Evolutionary conservation across 2,797 vertebrate species (phyloP), one percentile per base, ranked within the genome.

Genomic region (Amniataba percoides): DNA sequence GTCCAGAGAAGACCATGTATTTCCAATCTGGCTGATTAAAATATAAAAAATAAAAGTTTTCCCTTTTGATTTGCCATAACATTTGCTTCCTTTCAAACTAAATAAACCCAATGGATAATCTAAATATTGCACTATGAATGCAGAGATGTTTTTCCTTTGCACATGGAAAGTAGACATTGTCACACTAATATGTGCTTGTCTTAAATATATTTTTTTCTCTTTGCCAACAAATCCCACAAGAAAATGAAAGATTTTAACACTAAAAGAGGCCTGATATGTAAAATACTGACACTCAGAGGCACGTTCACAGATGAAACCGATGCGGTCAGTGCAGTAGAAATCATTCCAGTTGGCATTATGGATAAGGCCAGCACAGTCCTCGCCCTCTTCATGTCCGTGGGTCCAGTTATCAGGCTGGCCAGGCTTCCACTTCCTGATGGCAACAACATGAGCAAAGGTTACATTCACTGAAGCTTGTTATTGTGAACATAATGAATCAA

Each of bases 361-460:
- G 90, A 99, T 96, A 63, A 99, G 87, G 2, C 97, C 98, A 0
- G 97, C 98, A 1, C 98, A 99, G 77, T 99, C 97, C 92, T 99
- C 98, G 43, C 97, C 97, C 1, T 94, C 92, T 63, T 94, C 96
- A 0, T 97, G 96, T 27, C 96, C 96, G 0, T 96, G 96, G 59
- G 87, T 95, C 98, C 98, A 99, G 93, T 99, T 97, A 93, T 99
- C 98, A 78, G 98, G 98, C 87, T 99, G 98, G 39, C 98, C 98
- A 2, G 87, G 83, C 90, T 97, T 99, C 98, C 98, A 99, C 77
- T 97, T 98, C 79, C 98, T 99, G 94, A 91, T 7, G 61, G 23
- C 27, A 67, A 81, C 21, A 71, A 76, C 34, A 84, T 27, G 4
- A 34, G 58, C 15, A 58, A 53, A n/a, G 56, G 9, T 69, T 27